Base-by-base conservation (phyloP, 2,113 vertebrate species). In the Tapirus terrestris region DNA sequence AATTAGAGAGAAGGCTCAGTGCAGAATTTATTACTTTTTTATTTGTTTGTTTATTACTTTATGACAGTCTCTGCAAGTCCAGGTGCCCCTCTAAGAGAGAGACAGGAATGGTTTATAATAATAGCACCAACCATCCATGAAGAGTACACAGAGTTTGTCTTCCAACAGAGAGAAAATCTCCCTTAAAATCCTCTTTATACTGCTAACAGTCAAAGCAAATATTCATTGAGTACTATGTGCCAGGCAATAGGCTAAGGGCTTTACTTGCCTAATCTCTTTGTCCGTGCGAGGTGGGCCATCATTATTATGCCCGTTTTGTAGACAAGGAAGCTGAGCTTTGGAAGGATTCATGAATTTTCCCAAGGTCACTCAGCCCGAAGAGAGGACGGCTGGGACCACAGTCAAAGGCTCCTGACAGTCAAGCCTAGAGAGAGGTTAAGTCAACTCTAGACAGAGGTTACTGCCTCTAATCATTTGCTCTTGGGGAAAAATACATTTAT, bases 131-230 rank as follows among this genome's bases (percentile, higher is more conserved):
- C 43, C 33, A 12, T 77, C 67, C 43, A 27, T 70, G 60, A 89
- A 92, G 36, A 77, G n/a, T 53, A 75, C 36, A 65, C 14, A 48
- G 53, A 51, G 14, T 61, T 20, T 84, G 8, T 85, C 80, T 75
- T 88, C 75, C 48, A 88, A 86, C 29, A 75, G 89, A 95, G 51
- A 58, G 67, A 84, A 95, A 77, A 82, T 60, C 89, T 53, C 72
- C 81, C 65, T 92, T 79, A 80, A 89, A 70, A 76, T 56, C 48
- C 67, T 73, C 53, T 93, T 75, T 88, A 73, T 20, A 48, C 23
- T 13, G 96, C 39, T 60, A 60, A 70, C 4, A 76, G 73, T 39
- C 75, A 58, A 48, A 94, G 76, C 76, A 80, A 94, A 80, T 68
- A 76, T 48, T 63, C 86, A 23, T 2, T 27, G 82, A 56, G 12